These are phyloP conservation scores for Petromus typicus DNA, from an alignment of 2,113 vertebrate genomes.

Conservation along the genomic window DNA sequence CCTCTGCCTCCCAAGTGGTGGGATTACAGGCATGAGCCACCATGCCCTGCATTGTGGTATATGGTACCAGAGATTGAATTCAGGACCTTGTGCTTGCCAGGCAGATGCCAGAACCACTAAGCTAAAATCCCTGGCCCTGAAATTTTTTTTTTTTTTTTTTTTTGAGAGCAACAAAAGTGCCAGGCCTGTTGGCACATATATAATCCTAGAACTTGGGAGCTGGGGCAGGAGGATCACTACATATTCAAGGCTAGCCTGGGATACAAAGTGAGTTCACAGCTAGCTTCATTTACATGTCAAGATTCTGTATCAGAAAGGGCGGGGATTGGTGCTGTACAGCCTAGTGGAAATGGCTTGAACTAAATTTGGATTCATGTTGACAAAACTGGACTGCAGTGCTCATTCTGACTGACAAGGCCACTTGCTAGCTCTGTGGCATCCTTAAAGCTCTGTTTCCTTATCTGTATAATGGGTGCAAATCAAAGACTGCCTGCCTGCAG, in stretches of 20 bases:
- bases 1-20: no score
- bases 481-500: background rate
- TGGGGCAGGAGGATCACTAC: background rate
- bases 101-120: no score
- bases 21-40: no score
- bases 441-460: conserved; percentile 6
- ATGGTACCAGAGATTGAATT: no score
- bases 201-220: background rate
- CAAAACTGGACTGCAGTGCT: background rate
- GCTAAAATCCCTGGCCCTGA: background rate
- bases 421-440: background rate
- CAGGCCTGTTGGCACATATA: background rate
- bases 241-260: background rate
- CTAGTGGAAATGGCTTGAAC: background rate
- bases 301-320: background rate
- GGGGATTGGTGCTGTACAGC: no score
- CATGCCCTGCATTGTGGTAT: no score
- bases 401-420: background rate
- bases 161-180: background rate
- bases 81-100: no score
- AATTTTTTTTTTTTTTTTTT: background rate
- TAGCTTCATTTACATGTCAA: background rate
- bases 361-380: background rate
- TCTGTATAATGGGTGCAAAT: background rate
- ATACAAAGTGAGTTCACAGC: background rate